A percentile compares a stretch with the other conserved stretches of the same genome.
Evolutionary conservation across 1,140 invertebrate species (phyloP).

Genomic region (Drosophila leontia): DNA sequence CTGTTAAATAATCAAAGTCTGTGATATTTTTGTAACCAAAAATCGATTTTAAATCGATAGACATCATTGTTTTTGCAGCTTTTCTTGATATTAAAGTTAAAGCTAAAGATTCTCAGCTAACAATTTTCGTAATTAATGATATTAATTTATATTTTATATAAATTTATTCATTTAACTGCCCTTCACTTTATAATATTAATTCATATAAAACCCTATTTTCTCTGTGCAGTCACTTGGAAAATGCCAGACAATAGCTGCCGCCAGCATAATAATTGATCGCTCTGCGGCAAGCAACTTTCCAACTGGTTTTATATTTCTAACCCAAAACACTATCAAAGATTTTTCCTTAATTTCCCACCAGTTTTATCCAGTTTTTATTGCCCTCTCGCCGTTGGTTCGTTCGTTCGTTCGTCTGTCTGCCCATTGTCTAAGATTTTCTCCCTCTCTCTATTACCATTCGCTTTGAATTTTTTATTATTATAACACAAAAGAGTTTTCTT

Average conservation of each 20-base stretch:
- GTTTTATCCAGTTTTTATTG: conserved; percentile 72
- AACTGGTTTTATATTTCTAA: conserved; percentile 62
- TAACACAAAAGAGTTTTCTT: conserved; percentile 63
- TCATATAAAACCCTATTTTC: conserved; percentile 17
- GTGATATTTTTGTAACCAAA: neutral
- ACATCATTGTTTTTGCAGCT: neutral
- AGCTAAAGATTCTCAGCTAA: no score
- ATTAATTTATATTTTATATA: neutral
- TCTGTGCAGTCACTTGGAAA: conserved; percentile 62
- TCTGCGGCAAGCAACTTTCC: conserved; percentile 54
- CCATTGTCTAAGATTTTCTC: conserved; percentile 65
- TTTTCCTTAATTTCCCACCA: conserved; percentile 45
- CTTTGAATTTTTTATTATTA: conserved; percentile 38
- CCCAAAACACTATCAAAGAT: conserved; percentile 4
- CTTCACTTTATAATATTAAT: neutral
- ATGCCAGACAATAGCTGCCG: conserved; percentile 57
- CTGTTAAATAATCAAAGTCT: neutral
- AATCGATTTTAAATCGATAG: neutral
- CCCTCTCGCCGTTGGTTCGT: conserved; percentile 23
- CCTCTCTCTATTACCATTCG: neutral
- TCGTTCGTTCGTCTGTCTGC: conserved; percentile 1
- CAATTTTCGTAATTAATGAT: no score
- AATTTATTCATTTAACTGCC: neutral
- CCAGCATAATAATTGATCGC: conserved; percentile 69
- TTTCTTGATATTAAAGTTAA: no score